These are phyloP conservation scores for Tachyglossus aculeatus DNA, from an alignment of 2,797 vertebrate genomes.

Conservation along the genomic window DNA sequence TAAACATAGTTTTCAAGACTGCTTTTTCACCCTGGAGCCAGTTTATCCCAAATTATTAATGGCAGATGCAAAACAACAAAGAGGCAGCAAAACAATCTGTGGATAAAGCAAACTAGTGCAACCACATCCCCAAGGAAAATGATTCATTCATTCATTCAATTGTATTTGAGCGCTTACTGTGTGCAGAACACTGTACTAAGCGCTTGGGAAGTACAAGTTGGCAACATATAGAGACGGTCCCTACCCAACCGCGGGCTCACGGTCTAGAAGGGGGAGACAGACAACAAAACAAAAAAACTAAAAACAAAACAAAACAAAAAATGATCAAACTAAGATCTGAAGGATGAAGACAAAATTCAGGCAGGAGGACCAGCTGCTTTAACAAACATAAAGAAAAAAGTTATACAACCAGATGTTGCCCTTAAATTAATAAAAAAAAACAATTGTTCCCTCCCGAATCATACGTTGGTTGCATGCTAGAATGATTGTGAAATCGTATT, in stretches of 20 bases:
- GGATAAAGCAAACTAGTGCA: not conserved
- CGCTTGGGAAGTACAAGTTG: too few relatives aligned
- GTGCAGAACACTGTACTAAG: too few relatives aligned
- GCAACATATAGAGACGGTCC: too few relatives aligned
- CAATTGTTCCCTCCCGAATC: not conserved
- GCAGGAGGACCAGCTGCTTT: not conserved
- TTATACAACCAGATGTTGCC: not conserved
- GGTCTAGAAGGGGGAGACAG: too few relatives aligned
- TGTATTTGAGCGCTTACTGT: too few relatives aligned
- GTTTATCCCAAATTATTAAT: not conserved
- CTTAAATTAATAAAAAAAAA: not conserved
- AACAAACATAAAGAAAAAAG: not conserved
- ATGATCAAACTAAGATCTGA: slow-evolving; percentile 39
- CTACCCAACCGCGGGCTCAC: too few relatives aligned
- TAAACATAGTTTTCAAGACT: slow-evolving; percentile 10
- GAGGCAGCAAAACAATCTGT: not conserved
- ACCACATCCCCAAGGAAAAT: not conserved
- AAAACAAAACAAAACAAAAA: too few relatives aligned
- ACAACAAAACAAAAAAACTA: too few relatives aligned
- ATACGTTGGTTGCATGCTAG: not conserved
- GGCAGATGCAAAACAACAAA: not conserved
- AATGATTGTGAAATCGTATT: not conserved
- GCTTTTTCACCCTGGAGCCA: not conserved
- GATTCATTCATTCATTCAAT: too few relatives aligned
- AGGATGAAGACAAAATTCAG: slow-evolving; percentile 8